These are phyloP conservation scores for Mus spretus DNA, from an alignment of 2,797 vertebrate genomes.

Conservation along the genomic window DNA sequence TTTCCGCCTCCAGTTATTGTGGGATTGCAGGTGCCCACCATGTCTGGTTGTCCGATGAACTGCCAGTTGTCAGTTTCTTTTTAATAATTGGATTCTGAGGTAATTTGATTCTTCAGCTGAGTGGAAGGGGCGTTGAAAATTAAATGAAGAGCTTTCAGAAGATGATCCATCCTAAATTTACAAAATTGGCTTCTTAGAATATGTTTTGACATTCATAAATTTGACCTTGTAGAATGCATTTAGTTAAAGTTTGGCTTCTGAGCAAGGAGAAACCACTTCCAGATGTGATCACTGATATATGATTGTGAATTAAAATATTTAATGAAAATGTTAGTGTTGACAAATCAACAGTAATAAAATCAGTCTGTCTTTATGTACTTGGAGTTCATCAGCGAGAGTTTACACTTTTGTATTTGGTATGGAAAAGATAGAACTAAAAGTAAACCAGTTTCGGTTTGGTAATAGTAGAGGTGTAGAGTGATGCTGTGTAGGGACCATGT, in stretches of 20 bases:
- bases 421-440: slow-evolving; percentile 33
- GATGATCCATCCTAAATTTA: slow-evolving; percentile 51
- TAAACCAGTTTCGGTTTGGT: slow-evolving; percentile 56
- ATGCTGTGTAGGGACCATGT: background rate
- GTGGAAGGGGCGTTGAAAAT: slow-evolving; percentile 26
- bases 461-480: background rate
- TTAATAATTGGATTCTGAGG: slow-evolving; percentile 36
- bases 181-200: slow-evolving; percentile 63
- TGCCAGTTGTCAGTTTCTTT: slow-evolving; percentile 4
- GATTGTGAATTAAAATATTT: slow-evolving; percentile 76
- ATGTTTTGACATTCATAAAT: slow-evolving; percentile 68
- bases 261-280: slow-evolving; percentile 70
- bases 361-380: background rate
- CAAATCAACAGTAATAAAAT: slow-evolving; percentile 56
- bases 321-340: slow-evolving; percentile 73
- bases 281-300: slow-evolving; percentile 65
- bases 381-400: slow-evolving; percentile 59
- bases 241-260: slow-evolving; percentile 65
- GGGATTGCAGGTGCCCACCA: background rate
- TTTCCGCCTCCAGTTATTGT: background rate
- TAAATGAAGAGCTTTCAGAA: slow-evolving; percentile 55
- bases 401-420: slow-evolving; percentile 60
- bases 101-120: slow-evolving; percentile 68
- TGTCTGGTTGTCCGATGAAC: background rate
- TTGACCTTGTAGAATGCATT: slow-evolving; percentile 68